Base-by-base conservation (phyloP, 2,113 vertebrate genomes). In the Clarias batrachus region DNA sequence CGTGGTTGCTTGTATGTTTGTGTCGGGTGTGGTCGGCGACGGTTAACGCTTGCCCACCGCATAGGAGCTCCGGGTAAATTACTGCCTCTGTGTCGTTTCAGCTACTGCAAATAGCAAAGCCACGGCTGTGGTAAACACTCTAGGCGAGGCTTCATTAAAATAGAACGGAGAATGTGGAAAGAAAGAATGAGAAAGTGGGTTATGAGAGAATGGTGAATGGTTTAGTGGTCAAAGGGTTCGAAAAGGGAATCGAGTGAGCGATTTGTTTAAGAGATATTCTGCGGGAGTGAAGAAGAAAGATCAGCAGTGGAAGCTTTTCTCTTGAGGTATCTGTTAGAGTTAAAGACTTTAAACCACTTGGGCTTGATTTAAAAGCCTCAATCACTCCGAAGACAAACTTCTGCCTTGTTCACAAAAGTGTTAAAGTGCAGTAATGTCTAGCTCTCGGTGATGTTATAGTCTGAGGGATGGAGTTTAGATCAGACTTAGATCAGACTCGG, bases 81-180 rank as follows among this genome's bases (percentile, higher is more conserved):
- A 74, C 37, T 48, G 21, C 12, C 70, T 71, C 21, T 33, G 70
- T 71, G 16, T 71, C 2, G 30, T 37, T 17, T 71, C 70, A 71
- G 33, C 71, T 74, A 21, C 37, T 74, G 71, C 37, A 74, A 74
- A 74, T 74, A 48, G 71, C 71, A 74, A 73, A 11, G 19, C 70
- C 33, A 21, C 8, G 1, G 68, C 70, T 73, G 9, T 23, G 33
- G 70, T 73, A 41, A 73, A 73, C 19, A 41, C 37, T 48, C 25
- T 41, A 74, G 21, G 71, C 48, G 1, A 74, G 71, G 37, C 37
- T 74, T 74, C 37, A 48, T 23, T 74, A 48, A 48, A 30, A 71
- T 16, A 19, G 63, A 16, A 19, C 68, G 14, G 3, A 48, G 71
- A 41, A 25, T 5, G 37, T 37, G 48, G 37, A 48, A 63, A 63